Base-by-base conservation (phyloP, 2,113 vertebrate species). In the Rhinolophus sinicus region DNA sequence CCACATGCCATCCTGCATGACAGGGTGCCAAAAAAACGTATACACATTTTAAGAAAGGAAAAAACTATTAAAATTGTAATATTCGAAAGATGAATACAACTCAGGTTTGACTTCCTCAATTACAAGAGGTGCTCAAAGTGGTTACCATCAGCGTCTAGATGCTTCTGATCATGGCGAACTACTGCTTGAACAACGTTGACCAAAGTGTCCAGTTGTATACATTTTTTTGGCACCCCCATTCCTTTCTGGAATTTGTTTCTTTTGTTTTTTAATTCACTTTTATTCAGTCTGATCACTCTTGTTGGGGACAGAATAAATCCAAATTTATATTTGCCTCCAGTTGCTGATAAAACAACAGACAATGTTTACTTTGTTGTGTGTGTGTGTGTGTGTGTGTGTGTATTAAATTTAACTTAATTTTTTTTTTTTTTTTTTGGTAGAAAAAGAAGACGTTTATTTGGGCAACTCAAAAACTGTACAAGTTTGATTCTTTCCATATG, bases 401-500 rank as follows among this genome's bases (percentile, higher is more conserved):
- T n/a, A n/a, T n/a, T 24, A 13, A 35, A 50, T 44, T 54, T 77
- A 11, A 47, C 58, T 40, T 26, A 80, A 35, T 70, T 56, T 81
- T 47, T 56, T 75, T 62, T 81, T 47, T 56, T 75, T 62, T 67
- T 3, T 76, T 44, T 44, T 44, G 5, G 16, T 30, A 70, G 33
- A 88, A 44, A 96, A 77, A 88, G 58, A 93, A 13, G 54, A 85
- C 52, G 56, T 86, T 80, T 93, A 67, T 89, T 89, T 93, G 50
- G 47, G 65, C 56, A 90, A 87, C 26, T 96, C 44, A 82, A 22
- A 92, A 70, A 83, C 44, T 84, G 14, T 22, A 8, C 44, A 64
- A 81, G 26, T 80, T 90, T 89, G 73, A 86, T 93, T 10, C 72
- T 26, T 96, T 96, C 80, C 69, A 93, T 47, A 90, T 93, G 70